phyloP scores from a whole-genome alignment of 2,797 vertebrate species.

The Novumbra hubbsi region DNA sequence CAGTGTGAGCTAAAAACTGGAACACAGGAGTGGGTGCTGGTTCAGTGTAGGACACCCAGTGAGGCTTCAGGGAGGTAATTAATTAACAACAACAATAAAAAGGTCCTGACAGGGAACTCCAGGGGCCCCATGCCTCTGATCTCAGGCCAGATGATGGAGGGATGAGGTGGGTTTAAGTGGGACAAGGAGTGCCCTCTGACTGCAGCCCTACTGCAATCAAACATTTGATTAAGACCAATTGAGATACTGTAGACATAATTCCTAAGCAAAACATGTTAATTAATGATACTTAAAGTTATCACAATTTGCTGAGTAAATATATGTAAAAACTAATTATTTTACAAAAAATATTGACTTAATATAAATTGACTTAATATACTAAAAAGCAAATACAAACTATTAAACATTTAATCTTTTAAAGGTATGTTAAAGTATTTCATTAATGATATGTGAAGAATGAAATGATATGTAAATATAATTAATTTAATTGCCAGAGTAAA shows the following conservation, averaged over 20 bases:
- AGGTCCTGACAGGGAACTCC: conserved; percentile 67
- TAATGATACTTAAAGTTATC: too few species aligned
- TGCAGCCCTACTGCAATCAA: conserved; percentile 27
- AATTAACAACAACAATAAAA: conserved; percentile 81
- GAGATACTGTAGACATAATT: conserved; percentile 2
- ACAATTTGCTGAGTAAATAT: too few species aligned
- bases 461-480: too few species aligned
- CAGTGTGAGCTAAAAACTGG: conserved; percentile 56
- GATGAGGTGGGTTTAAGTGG: conserved; percentile 51
- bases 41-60: conserved; percentile 62
- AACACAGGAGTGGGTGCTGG: conserved; percentile 55
- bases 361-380: too few species aligned
- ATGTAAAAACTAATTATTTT: too few species aligned
- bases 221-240: conserved; percentile 37
- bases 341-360: too few species aligned
- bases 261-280: too few species aligned
- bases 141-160: conserved; percentile 65
- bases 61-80: conserved; percentile 77
- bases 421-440: too few species aligned
- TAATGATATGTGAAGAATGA: too few species aligned
- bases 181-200: background rate
- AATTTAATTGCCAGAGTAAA: too few species aligned
- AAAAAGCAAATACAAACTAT: too few species aligned
- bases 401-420: too few species aligned
- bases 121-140: conserved; percentile 66